Percentiles rank a stretch among this genome's conserved stretches.
Conservation (phyloP, 2,797 vertebrate genomes). For the Enteromius treurensis region DNA sequence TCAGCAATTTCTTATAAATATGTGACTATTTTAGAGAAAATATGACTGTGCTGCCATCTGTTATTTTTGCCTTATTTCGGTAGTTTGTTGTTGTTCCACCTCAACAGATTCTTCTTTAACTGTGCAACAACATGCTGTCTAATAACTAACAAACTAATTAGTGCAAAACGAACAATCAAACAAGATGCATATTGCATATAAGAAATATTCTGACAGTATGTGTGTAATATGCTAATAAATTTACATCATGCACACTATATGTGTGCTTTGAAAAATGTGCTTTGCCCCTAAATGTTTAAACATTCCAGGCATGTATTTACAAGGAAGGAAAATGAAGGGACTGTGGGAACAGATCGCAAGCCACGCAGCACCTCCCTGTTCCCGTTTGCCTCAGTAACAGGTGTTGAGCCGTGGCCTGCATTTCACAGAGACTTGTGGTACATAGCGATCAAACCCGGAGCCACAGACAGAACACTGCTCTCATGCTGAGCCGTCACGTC, state of each 20-base stretch:
- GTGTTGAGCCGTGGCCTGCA: conserved; percentile 40
- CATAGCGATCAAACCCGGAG: conserved; percentile 43
- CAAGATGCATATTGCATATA: neutral
- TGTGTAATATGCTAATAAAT: neutral
- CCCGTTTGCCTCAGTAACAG: conserved; percentile 54
- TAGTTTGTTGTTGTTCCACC: no score
- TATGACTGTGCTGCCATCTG: no score
- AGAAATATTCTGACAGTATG: neutral
- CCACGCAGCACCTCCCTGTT: conserved; percentile 44
- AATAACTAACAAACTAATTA: neutral
- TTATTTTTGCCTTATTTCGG: no score
- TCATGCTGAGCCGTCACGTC: neutral
- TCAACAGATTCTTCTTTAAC: no score
- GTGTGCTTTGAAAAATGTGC: conserved; percentile 14
- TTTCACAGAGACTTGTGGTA: conserved; percentile 51
- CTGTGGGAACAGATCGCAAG: conserved; percentile 59
- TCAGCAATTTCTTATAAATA: no score
- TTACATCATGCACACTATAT: neutral
- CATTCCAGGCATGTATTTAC: conserved; percentile 59
- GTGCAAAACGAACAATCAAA: neutral
- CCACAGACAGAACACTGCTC: conserved; percentile 43
- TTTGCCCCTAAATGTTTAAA: conserved; percentile 38
- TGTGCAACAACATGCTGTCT: no score
- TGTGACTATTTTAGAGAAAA: no score
- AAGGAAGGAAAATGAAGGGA: conserved; percentile 43